Percentiles rank a stretch among this genome's conserved stretches.
Evolutionary conservation across 2,888 invertebrate genomes (phyloP).

Genomic region (Orchestes rusci): DNA sequence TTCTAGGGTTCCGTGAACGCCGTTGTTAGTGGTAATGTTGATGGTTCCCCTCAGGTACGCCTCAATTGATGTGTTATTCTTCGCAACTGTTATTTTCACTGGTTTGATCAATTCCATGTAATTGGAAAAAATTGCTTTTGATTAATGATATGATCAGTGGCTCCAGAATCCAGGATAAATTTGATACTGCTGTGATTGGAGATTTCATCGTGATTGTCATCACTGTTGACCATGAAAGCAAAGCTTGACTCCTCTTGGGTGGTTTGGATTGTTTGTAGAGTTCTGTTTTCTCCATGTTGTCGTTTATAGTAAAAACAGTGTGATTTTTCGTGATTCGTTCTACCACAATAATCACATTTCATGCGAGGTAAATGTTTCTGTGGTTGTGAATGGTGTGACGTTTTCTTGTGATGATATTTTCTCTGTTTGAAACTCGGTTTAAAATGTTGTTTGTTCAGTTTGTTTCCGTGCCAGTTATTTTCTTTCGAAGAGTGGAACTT

Average conservation of each 20-base stretch:
- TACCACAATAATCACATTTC: constrained; percentile 14
- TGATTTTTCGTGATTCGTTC: not conserved
- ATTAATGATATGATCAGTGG: constrained; percentile 12
- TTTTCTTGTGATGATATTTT: not conserved
- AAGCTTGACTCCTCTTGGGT: not conserved
- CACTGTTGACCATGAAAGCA: constrained; percentile 15
- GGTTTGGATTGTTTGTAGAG: not conserved
- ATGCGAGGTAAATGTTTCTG: not conserved
- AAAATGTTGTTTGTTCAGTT: no score
- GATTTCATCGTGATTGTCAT: no score
- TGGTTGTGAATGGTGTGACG: not conserved
- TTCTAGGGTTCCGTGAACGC: constrained; percentile 13
- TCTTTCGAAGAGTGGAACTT: not conserved
- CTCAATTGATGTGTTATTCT: constrained; percentile 3
- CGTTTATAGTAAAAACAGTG: constrained; percentile 1
- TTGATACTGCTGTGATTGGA: not conserved
- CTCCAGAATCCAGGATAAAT: constrained; percentile 12
- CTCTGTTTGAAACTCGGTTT: not conserved
- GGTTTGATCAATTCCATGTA: no score
- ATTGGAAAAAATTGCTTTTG: constrained; percentile 6
- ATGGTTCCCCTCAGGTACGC: constrained; percentile 32
- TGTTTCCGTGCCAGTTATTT: no score
- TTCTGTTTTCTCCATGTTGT: not conserved
- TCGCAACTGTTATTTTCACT: constrained; percentile 10
- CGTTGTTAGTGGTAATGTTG: constrained; percentile 15